Conservation (phyloP, 2,113 vertebrate species). For the Eclectus roratus region DNA sequence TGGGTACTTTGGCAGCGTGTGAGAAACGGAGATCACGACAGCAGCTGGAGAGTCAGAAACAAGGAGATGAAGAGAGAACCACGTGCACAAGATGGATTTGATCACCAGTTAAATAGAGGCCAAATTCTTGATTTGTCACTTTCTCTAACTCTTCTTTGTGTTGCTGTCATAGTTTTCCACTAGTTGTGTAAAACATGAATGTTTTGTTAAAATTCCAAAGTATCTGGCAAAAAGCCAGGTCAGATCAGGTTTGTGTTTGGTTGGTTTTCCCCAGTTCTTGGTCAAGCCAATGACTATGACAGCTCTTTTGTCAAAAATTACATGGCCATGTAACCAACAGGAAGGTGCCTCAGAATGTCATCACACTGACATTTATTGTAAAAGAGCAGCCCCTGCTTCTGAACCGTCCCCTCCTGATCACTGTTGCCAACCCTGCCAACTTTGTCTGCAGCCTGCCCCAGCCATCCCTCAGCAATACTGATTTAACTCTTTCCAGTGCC, state of each 20-base stretch:
- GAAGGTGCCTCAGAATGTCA: not conserved
- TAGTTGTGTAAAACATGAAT: not conserved
- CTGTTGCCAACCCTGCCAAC: not conserved
- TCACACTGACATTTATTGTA: rapidly evolving
- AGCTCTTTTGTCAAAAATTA: not conserved
- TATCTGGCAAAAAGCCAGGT: not conserved
- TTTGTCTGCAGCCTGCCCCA: not conserved
- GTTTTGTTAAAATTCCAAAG: not conserved
- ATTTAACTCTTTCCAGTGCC: not conserved
- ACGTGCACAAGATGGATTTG: not conserved
- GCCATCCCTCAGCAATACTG: not conserved
- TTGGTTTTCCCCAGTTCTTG: not conserved
- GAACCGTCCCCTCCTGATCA: not conserved
- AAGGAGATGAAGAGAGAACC: not conserved
- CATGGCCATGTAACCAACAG: not conserved
- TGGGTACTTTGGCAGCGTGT: not conserved
- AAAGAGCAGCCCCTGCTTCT: not conserved
- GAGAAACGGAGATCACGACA: rapidly evolving
- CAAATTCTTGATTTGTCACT: not conserved
- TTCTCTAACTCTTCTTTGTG: not conserved
- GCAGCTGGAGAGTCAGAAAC: not conserved
- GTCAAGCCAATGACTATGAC: not conserved
- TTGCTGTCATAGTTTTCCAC: not conserved
- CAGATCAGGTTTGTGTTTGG: not conserved
- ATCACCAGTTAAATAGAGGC: not conserved